Conservation (phyloP, 2,888 invertebrate genomes). For the Chirona hameri region DNA sequence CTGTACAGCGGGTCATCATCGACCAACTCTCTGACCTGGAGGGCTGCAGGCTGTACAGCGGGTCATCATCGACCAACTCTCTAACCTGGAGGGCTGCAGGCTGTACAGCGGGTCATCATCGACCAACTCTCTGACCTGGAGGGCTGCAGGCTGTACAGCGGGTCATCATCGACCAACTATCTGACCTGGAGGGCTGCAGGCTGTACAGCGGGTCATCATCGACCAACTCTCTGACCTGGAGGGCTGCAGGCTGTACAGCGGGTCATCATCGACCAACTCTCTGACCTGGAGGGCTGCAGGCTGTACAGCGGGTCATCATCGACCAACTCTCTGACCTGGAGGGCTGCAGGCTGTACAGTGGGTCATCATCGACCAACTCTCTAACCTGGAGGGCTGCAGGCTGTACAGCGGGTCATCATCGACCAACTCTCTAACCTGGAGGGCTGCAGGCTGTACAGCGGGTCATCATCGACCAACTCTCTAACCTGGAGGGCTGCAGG, state of each 20-base stretch:
- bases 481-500: no score
- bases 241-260: constrained; percentile 80
- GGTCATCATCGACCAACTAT: constrained; percentile 75
- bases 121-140: constrained; percentile 65
- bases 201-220: no score
- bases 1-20: constrained; percentile 92
- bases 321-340: constrained; percentile 51
- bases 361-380: no score
- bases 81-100: constrained; percentile 60
- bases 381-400: constrained; percentile 60
- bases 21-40: constrained; percentile 51
- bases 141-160: constrained; percentile 80
- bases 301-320: constrained; percentile 92
- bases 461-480: constrained; percentile 75
- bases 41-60: no score
- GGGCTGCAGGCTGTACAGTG: no score
- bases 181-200: no score
- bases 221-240: constrained; percentile 45
- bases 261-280: constrained; percentile 77
- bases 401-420: constrained; percentile 93
- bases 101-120: constrained; percentile 93
- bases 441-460: constrained; percentile 80
- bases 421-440: constrained; percentile 65
- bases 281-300: constrained; percentile 71
- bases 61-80: no score